Base-by-base conservation (phyloP, 2,113 vertebrate species). In the Pterocles orientalis region DNA sequence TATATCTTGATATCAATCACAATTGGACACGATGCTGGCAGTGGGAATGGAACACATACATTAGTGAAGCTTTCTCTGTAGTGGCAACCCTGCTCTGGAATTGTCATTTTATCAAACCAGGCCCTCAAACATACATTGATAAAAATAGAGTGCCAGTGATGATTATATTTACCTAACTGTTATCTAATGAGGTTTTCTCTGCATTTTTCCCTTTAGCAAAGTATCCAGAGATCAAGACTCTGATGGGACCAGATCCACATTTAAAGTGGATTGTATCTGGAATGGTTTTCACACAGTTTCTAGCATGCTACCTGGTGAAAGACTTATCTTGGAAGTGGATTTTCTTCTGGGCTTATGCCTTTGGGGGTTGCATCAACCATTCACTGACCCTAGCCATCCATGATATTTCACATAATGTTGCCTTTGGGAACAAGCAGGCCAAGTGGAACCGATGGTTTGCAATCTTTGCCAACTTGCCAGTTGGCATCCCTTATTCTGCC, bases 341-440 rank as follows among this genome's bases (percentile, higher is more conserved):
- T 78, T 93, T 99, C 60, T 99, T 99, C 97, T 99, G 99, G 99
- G 99, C 99, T 53, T 99, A 99, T 5, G 97, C 94, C 58, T 99
- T 99, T 6, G 99, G 99, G 18, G 99, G 99, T 61, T 99, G 99
- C 76, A 97, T 99, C 88, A 99, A 99, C 97, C 99, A 99, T 95
- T 99, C 99, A 0, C 92, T 99, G 95, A 99, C 99, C 2, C 97
- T 99, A 3, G 99, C 99, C 58, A 99, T 99, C 97, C 99, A 99
- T 3, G 99, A 99, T 95, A 99, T 99, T 98, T 99, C 99, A 0
- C 99, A 99, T 98, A 99, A 99, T 0, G 98, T 99, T 0, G 99
- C 99, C 79, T 99, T 99, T 33, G 99, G 99, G 47, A 99, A 99
- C 84, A 98, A 98, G 92, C 96, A 97, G 45, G 95, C 98, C 0